Percentiles rank a stretch among this genome's conserved stretches.
Conservation (phyloP, 2,797 vertebrate genomes). For the Eremophila alpestris region DNA sequence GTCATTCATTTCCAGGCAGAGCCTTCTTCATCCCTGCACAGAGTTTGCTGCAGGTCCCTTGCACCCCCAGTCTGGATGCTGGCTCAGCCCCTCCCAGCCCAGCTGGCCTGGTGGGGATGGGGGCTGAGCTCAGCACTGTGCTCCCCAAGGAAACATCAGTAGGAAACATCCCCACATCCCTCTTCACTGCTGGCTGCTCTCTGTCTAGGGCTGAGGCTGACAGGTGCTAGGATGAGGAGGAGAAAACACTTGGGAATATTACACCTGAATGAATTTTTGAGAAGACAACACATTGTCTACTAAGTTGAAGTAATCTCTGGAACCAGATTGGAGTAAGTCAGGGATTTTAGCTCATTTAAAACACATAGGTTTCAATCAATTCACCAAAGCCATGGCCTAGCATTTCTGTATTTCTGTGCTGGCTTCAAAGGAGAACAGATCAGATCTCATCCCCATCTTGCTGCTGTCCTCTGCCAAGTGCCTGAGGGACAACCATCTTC, state of each 20-base stretch:
- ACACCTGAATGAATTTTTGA: background rate
- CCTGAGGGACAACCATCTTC: background rate
- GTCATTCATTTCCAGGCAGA: background rate
- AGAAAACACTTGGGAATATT: background rate
- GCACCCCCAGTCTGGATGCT: accelerated
- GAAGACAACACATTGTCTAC: background rate
- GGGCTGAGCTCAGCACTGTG: accelerated
- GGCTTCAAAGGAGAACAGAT: background rate
- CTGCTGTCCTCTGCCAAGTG: too few relatives aligned
- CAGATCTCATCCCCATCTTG: accelerated
- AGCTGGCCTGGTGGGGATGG: accelerated
- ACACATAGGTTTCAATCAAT: accelerated
- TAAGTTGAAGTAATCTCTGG: background rate
- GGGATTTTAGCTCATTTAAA: background rate
- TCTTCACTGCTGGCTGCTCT: background rate
- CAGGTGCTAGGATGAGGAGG: accelerated
- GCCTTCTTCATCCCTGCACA: background rate
- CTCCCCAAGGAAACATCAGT: accelerated
- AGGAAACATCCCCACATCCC: background rate
- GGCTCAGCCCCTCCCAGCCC: background rate
- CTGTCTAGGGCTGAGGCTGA: accelerated
- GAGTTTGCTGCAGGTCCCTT: accelerated
- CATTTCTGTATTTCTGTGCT: accelerated
- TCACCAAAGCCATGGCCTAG: background rate
- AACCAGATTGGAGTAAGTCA: accelerated